These are phyloP conservation scores for Parnassius mnemosyne DNA, from an alignment of 2,888 invertebrate species.

Conservation along the genomic window DNA sequence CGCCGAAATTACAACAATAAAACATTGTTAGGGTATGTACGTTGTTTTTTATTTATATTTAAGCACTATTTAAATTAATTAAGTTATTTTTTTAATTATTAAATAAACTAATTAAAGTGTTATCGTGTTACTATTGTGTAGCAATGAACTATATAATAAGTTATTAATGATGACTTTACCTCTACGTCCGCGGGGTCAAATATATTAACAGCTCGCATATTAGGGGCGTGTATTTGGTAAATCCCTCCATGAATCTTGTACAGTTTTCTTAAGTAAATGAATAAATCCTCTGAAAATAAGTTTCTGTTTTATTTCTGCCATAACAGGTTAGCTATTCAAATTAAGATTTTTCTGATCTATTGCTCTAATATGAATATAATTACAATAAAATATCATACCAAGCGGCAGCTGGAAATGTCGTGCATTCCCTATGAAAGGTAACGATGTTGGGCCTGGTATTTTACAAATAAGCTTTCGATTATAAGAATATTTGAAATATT, in stretches of 20 bases:
- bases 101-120: no score
- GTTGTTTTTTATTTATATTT: no score
- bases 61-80: no score
- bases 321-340: no score
- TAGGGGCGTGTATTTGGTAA: constrained; percentile 29
- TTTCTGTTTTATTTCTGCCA: no score
- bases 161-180: neutral
- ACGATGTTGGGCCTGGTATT: neutral
- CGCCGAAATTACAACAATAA: no score
- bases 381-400: neutral
- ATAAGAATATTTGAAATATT: neutral
- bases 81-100: no score
- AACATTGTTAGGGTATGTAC: no score
- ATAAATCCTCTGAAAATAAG: constrained; percentile 30
- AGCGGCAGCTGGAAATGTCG: neutral
- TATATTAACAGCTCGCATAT: constrained; percentile 10
- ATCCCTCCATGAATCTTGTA: constrained; percentile 27
- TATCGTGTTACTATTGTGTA: no score
- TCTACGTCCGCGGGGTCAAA: neutral
- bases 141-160: no score
- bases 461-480: neutral
- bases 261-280: constrained; percentile 29
- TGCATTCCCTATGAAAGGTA: neutral
- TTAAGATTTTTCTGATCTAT: no score
- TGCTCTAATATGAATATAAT: neutral